Base-by-base conservation (phyloP, 2,888 invertebrate species). In the Tinea pellionella region DNA sequence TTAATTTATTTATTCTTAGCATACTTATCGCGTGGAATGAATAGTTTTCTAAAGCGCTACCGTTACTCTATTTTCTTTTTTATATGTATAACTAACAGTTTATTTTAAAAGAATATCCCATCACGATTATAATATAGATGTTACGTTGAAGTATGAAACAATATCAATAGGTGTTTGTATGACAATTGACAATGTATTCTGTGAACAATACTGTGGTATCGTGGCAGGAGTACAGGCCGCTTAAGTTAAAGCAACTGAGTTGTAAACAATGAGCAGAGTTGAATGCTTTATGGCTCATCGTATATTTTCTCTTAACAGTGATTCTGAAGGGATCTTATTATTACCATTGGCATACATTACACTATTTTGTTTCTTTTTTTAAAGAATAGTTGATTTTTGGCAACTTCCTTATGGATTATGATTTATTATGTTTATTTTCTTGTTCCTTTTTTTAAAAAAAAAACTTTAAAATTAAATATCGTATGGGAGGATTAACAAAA, bases 21-120 rank as follows among this genome's bases (percentile, higher is more conserved):
- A 13, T 37, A n/a, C n/a, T n/a, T n/a, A n/a, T 29, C 30, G 57
- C 80, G 82, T 83, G 76, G 80, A 86, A 83, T 87, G 84, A 82
- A 85, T 73, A 86, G 85, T 83, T 86, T 72, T 68, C 84, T 84
- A 78, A 80, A 69, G 84, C 86, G 85, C 85, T 64, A 62, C 60
- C 63, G 63, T 63, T 64, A 63, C 67, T 67, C 69, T 67, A 69
- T 70, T 47, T n/a, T n/a, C n/a, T n/a, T n/a, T n/a, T 47, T 70
- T 63, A 6, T 55, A 18, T 3, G 24, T 51, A 15, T 11, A 19
- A 16, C 29, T 55, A 55, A 55, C 24, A 51, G 51, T 51, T 13
- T 51, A 15, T 47, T 47, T 47, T 47, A 47, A 37, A 37, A 37
- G n/a, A 37, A 32, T 4, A 13, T 16, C 58, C 9, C 18, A 41